Evolutionary conservation across 2,113 vertebrate genomes (phyloP).

Genomic region (Stegostoma tigrinum): DNA sequence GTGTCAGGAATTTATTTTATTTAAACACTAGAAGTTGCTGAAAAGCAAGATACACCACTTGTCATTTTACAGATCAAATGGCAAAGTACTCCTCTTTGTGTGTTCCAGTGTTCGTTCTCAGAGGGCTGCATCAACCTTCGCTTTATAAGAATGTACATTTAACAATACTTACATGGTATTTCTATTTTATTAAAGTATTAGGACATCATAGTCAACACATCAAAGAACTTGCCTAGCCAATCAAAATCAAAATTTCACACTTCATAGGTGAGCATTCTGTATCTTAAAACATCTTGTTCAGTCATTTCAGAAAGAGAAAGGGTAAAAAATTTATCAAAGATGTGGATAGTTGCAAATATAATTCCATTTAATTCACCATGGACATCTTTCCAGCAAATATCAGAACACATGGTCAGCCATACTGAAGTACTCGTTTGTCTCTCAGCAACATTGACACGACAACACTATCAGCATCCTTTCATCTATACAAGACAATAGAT

Average conservation of each 20-base stretch:
- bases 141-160: background rate
- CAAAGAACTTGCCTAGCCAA: background rate
- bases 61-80: too few species aligned
- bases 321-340: background rate
- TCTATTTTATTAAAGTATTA: background rate
- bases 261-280: background rate
- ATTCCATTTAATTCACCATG: background rate
- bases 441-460: background rate
- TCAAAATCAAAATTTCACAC: constrained; percentile 1
- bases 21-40: too few species aligned
- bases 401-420: background rate
- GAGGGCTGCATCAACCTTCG: too few species aligned
- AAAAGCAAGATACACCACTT: too few species aligned
- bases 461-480: too few species aligned
- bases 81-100: too few species aligned
- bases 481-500: too few species aligned
- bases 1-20: too few species aligned
- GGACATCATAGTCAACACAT: constrained; percentile 15
- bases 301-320: background rate
- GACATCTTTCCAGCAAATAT: background rate
- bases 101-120: too few species aligned
- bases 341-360: background rate
- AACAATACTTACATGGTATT: background rate
- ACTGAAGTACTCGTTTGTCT: background rate
- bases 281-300: background rate